Base-by-base conservation (phyloP, 2,888 invertebrate genomes). In the Tachina grossa region DNA sequence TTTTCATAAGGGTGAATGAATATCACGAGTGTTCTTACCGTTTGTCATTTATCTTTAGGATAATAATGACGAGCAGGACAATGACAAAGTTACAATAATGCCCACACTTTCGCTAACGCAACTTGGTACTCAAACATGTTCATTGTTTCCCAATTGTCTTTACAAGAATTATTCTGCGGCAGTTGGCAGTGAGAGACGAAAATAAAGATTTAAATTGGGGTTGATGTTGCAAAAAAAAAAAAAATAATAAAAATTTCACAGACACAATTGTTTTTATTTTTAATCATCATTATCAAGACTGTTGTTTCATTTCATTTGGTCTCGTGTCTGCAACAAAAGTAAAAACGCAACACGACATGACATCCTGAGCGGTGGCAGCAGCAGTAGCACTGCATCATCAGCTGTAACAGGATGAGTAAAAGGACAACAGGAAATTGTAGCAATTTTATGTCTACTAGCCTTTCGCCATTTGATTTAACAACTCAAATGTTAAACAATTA, bases 401-500 rank as follows among this genome's bases (percentile, higher is more conserved):
- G 61, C 69, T 71, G 53, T 13, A 22, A 22, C 51, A 55, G 31
- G 22, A 49, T 59, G 39, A 22, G 9, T 16, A 31, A n/a, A 74
- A 66, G 61, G 68, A 63, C 68, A 69, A 55, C 78, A 79, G 79
- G 79, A 84, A 65, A 79, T 75, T 84, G 79, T 79, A 79, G 83
- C 83, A 84, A 75, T 84, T 84, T 74, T 31, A 53, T 49, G 39
- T 39, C 45, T 19, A 39, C 53, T 61, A 57, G 41, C 19, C 63
- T 55, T 43, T 41, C 39, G 11, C 19, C 51, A 10, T 53, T 69
- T 69, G 22, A 49, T 61, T 43, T 51, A 16, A 61, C 11, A 55
- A 65, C 39, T 31, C n/a, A 43, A 65, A 65, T 57, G 16, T 61
- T 69, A 41, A 78, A 53, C 39, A 39, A 53, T 63, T 71, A 63